A percentile compares a stretch with the other conserved stretches of the same genome.
phyloP scores from a whole-genome alignment of 2,888 invertebrate genomes.

The Eupithecia dodoneata region DNA sequence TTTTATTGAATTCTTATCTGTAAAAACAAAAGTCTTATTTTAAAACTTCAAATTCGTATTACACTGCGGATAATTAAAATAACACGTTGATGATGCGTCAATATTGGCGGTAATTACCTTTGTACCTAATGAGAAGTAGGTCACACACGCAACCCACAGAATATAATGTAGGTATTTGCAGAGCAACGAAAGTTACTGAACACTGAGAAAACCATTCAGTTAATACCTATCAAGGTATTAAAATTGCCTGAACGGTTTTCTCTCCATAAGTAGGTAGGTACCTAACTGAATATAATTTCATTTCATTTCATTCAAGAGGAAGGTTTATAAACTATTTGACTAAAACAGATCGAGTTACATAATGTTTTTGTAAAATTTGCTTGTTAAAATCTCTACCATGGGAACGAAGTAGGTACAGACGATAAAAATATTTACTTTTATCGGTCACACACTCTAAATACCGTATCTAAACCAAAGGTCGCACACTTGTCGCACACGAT shows the following conservation, averaged over 20 bases:
- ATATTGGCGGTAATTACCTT: neutral
- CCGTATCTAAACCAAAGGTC: neutral
- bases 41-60: neutral
- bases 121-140: conserved; percentile 1
- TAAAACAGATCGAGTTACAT: neutral
- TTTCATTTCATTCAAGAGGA: too few species aligned
- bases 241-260: too few species aligned
- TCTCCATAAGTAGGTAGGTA: too few species aligned
- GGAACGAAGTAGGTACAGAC: neutral
- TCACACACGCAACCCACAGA: neutral
- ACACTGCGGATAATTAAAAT: neutral
- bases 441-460: neutral
- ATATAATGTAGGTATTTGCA: neutral
- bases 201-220: neutral
- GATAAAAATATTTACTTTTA: neutral
- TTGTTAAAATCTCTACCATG: neutral
- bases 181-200: neutral
- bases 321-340: too few species aligned
- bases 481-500: too few species aligned
- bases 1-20: neutral
- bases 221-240: too few species aligned
- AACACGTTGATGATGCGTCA: conserved; percentile 14
- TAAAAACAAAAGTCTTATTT: neutral
- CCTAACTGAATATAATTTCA: too few species aligned
- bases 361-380: neutral